Percentiles rank a stretch among this genome's conserved stretches.
These are phyloP conservation scores for Stegastes partitus DNA, from an alignment of 2,113 vertebrate species.

Conservation along the genomic window DNA sequence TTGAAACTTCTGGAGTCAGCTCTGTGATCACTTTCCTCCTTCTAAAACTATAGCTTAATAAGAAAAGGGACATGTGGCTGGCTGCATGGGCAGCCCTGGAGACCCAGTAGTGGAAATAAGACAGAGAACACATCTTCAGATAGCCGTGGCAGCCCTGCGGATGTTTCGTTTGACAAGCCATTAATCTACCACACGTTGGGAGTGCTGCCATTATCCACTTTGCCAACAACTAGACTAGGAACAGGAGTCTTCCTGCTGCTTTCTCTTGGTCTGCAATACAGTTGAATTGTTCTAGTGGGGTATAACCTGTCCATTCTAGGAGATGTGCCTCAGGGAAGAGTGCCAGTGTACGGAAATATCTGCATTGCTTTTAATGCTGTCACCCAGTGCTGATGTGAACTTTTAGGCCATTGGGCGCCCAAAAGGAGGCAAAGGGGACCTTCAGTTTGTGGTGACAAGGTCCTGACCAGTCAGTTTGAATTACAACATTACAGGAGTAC, in stretches of 20 bases:
- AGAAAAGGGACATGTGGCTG: constrained; percentile 22
- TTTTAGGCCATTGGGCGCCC: background rate
- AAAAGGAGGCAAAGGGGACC: background rate
- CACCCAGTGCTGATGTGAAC: background rate
- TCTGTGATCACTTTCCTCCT: constrained; percentile 14
- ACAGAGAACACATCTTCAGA: constrained; percentile 54
- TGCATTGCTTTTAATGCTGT: constrained; percentile 8
- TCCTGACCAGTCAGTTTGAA: constrained; percentile 30
- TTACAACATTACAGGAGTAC: background rate
- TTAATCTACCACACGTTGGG: constrained; percentile 68
- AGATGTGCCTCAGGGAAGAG: background rate
- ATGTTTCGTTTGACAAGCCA: constrained; percentile 72
- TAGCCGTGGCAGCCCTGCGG: constrained; percentile 58
- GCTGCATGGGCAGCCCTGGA: constrained; percentile 23
- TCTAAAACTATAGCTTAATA: constrained; percentile 32
- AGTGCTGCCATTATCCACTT: constrained; percentile 44
- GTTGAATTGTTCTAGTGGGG: constrained; percentile 9
- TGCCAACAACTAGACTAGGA: constrained; percentile 36
- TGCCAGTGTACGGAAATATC: constrained; percentile 3
- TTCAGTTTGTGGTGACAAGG: constrained; percentile 8
- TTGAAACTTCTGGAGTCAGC: constrained; percentile 19
- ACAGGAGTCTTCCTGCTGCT: constrained; percentile 31
- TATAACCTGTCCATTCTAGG: constrained; percentile 51
- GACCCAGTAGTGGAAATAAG: constrained; percentile 42
- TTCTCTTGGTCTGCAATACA: constrained; percentile 26